A percentile compares a stretch with the other conserved stretches of the same genome.
Evolutionary conservation across 23 tunicate genomes (phyloP).

Genomic region (Halocynthia aurantium): DNA sequence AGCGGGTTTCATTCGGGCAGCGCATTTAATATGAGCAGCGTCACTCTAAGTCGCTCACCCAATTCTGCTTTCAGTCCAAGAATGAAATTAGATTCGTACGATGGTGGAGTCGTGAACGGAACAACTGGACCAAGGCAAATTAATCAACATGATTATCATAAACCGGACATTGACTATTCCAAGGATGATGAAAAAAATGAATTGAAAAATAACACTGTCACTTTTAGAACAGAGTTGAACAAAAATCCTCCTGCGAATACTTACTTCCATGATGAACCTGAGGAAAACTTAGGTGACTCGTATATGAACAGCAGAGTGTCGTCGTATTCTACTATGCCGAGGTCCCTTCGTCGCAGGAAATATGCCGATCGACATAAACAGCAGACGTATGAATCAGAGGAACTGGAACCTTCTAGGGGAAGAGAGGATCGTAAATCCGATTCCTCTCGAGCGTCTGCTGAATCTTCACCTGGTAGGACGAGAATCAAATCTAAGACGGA

Average conservation of each 20-base stretch:
- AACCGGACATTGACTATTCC: background rate
- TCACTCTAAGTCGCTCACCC: slow-evolving; percentile 27
- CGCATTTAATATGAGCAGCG: background rate
- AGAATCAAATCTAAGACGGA: slow-evolving; percentile 12
- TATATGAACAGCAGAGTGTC: background rate
- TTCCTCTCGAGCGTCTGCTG: background rate
- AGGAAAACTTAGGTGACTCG: background rate
- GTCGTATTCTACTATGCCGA: background rate
- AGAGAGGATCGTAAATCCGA: too few relatives aligned
- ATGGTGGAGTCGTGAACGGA: too few relatives aligned
- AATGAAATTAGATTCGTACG: background rate
- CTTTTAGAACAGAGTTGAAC: background rate
- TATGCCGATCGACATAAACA: background rate
- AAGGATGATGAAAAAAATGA: background rate
- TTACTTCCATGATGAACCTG: background rate
- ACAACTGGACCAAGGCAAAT: background rate
- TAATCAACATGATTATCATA: background rate
- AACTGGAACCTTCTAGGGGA: background rate
- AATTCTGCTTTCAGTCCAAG: slow-evolving; percentile 65
- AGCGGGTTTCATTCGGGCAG: slow-evolving; percentile 50
- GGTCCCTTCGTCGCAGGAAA: slow-evolving; percentile 1
- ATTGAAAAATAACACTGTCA: background rate
- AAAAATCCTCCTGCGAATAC: background rate
- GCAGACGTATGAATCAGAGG: background rate
- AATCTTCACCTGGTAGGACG: background rate